phyloP scores from a whole-genome alignment of 2,888 invertebrate genomes.

The Lasioglossum zephyrum region DNA sequence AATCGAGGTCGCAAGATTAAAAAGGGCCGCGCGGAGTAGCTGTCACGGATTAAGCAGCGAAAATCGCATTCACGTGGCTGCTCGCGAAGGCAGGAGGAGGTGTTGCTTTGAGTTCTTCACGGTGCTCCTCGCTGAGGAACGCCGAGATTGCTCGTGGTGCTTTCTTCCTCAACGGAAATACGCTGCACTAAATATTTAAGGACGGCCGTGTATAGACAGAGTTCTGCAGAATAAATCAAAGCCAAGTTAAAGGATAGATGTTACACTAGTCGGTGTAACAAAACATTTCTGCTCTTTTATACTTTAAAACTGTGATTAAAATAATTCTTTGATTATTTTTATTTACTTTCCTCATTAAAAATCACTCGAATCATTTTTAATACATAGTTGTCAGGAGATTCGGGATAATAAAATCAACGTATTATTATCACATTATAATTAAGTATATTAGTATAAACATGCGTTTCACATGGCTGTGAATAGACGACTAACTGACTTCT shows the following conservation, averaged over 20 bases:
- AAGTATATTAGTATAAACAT: too few relatives aligned
- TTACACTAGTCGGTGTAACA: neutral
- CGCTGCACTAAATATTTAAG: conserved; percentile 31
- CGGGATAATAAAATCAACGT: too few relatives aligned
- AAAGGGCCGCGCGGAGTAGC: conserved; percentile 46
- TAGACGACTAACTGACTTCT: too few relatives aligned
- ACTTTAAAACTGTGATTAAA: neutral
- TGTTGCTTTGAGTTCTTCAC: conserved; percentile 42
- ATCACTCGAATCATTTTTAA: neutral
- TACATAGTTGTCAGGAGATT: neutral
- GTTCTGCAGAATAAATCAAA: neutral
- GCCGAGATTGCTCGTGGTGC: conserved; percentile 25
- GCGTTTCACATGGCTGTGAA: too few relatives aligned
- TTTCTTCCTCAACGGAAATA: conserved; percentile 31
- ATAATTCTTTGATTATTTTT: neutral
- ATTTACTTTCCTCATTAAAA: too few relatives aligned
- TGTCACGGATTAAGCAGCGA: conserved; percentile 51
- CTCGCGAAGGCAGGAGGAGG: conserved; percentile 31
- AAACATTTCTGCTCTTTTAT: neutral
- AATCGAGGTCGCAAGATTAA: conserved; percentile 59
- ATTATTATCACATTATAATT: too few relatives aligned
- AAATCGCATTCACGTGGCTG: conserved; percentile 49
- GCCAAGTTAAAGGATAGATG: neutral
- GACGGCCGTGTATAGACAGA: neutral
- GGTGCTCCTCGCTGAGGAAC: conserved; percentile 21